Base-by-base conservation (phyloP, 2,888 invertebrate species). In the Gryllus longicercus region DNA sequence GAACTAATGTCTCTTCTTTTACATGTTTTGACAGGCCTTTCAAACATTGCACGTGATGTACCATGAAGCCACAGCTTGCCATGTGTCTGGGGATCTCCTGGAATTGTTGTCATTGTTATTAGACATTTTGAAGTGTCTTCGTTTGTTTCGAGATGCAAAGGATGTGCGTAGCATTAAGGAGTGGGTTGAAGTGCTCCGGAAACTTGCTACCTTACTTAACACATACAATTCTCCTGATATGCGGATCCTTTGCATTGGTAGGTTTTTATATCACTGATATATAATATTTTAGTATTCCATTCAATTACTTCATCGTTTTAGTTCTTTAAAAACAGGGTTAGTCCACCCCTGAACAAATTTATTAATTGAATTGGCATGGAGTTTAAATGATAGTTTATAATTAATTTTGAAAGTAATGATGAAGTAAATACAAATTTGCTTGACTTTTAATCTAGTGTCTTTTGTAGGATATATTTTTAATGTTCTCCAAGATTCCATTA, bases 1-100 rank as follows among this genome's bases (percentile, higher is more conserved):
- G 8, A 38, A 38, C 8, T 8, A 38, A 8, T 38, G 8, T 8
- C 38, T 8, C 38, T 38, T 21, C 38, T 38, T 38, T 8, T 63
- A 11, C n/a, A 63, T 63, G n/a, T 76, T 23, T 76, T 89, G 90
- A 76, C 89, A 96, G 92, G 95, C 96, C 50, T 91, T 97, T 85
- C 94, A 95, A 88, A 96, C 96, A 83, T 89, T 97, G 82, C 96
- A 97, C 89, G 93, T 95, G 84, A 96, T 97, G 93, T 94, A 96
- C 86, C 96, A 96, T 85, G 97, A 97, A 87, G 96, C 96, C 18
- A 96, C 96, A 12, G 95, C 95, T 0, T 95, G 95, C 85, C 95
- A 95, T 86, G 94, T 95, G 21, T 92, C 93, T 0, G 92, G 92
- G 4, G 97, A 97, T 87, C 89, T 97, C 80, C 91, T 95, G 63